Evolutionary conservation across 1,140 invertebrate genomes (phyloP).

Genomic region (Drosophila yakuba): DNA sequence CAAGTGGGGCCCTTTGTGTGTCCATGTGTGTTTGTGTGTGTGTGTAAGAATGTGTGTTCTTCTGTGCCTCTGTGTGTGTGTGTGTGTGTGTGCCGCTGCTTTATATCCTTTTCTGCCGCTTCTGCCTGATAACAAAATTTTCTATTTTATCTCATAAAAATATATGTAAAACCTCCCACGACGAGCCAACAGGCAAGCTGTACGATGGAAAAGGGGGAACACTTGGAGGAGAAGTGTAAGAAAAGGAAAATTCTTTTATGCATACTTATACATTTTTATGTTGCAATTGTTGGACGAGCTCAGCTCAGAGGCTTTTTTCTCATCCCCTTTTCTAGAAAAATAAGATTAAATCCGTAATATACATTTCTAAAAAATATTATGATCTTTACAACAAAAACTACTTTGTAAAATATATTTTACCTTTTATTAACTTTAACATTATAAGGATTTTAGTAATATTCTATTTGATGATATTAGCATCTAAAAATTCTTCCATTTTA

Average conservation of each 20-base stretch:
- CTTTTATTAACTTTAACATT: not conserved
- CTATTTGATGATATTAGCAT: no score
- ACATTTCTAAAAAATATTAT: no score
- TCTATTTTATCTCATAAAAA: conserved; percentile 84
- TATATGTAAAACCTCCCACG: conserved; percentile 56
- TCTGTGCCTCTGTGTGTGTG: conserved; percentile 11
- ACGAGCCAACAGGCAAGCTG: conserved; percentile 11
- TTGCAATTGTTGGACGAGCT: conserved; percentile 44
- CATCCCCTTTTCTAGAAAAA: conserved; percentile 1
- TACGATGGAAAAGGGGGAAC: not conserved
- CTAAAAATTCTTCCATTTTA: not conserved
- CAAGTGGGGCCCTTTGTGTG: conserved; percentile 64
- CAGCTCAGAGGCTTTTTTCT: conserved; percentile 11
- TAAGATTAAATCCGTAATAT: not conserved
- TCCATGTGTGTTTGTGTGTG: conserved; percentile 23
- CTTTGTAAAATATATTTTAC: not conserved
- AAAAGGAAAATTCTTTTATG: conserved; percentile 62
- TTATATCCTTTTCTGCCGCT: conserved; percentile 81
- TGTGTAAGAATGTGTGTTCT: conserved; percentile 38
- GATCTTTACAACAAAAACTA: not conserved
- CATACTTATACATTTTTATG: conserved; percentile 56
- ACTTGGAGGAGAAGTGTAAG: conserved; percentile 27
- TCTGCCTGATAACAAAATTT: conserved; percentile 83
- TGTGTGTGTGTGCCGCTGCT: conserved; percentile 53
- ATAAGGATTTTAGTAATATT: no score